Evolutionary conservation across 2,797 vertebrate genomes (phyloP), one percentile per base, ranked within the genome.

Genomic region (Anguilla megastoma): DNA sequence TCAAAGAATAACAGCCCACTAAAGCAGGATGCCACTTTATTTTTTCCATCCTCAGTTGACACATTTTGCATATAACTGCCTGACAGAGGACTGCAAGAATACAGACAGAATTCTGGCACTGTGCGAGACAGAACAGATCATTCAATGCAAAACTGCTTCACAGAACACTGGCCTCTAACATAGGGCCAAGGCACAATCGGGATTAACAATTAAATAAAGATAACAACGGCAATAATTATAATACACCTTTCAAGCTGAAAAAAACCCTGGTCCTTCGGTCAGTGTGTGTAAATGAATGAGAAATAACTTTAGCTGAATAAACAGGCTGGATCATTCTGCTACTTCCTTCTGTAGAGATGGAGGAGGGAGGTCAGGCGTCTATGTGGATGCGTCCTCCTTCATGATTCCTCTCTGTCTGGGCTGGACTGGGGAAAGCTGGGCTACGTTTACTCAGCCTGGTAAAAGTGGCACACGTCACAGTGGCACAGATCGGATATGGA

Each of bases 161-260:
- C 60, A 85, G 83, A 36, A 21, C 83, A 41, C 52, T 63, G 88
- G 21, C 52, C 48, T 14, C 27, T 69, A 10, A 63, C 58, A 92
- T 84, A 66, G 86, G 16, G 52, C 48, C 76, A 66, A 84, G 36
- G 85, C 82, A 90, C 90, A 71, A 87, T 87, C 82, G 86, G 86
- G 88, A 90, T 71, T 80, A 6, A 54, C 91, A 86, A 92, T 95
- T 94, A 93, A 94, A 95, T 88, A 87, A 88, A 84, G 33, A 56
- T 33, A 69, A 71, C 58, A 74, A 71, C 90, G 85, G 3, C 27
- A 87, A 88, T 54, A 58, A 41, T 79, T 63, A 87, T 74, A 30
- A 88, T 86, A 87, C 89, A 90, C 41, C 83, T 50, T 83, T 76
- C 58, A 80, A 50, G 16, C 76, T 79, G n/a, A 4, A 86, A 74